Percentiles rank a stretch among this genome's conserved stretches.
These are phyloP conservation scores for Drosophila koepferae DNA, from an alignment of 2,888 invertebrate species.

Conservation along the genomic window DNA sequence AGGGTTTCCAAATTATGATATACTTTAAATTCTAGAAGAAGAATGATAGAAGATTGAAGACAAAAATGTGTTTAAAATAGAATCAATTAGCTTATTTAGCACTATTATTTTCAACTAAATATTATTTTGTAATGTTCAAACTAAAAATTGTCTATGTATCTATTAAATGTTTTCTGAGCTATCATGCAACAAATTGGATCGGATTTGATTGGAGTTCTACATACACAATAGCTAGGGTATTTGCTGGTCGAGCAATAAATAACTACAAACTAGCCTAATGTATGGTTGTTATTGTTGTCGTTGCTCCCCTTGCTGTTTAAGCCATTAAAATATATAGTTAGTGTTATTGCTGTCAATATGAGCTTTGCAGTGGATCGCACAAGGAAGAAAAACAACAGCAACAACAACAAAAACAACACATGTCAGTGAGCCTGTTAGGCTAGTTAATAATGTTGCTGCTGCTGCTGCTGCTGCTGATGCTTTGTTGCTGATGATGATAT, in stretches of 20 bases:
- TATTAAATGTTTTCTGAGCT: no score
- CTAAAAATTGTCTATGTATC: no score
- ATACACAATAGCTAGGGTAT: constrained; percentile 14
- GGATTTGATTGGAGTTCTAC: no score
- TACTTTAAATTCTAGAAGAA: no score
- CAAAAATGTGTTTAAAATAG: no score
- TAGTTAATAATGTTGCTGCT: constrained; percentile 75
- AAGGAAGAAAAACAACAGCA: constrained; percentile 12
- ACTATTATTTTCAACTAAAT: no score
- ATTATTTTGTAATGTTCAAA: no score
- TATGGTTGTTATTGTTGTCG: constrained; percentile 26
- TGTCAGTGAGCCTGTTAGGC: constrained; percentile 54
- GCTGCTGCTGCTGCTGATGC: constrained; percentile 43
- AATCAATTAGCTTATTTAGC: no score
- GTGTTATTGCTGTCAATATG: constrained; percentile 70
- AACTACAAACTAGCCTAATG: constrained; percentile 20
- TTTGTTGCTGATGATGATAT: constrained; percentile 60
- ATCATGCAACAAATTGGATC: no score
- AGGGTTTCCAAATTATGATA: no score
- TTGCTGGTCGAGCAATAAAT: background rate
- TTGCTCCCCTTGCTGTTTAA: constrained; percentile 50
- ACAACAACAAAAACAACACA: constrained; percentile 49
- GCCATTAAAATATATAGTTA: constrained; percentile 79
- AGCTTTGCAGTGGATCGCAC: constrained; percentile 25
- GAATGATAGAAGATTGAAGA: no score